These are phyloP conservation scores for Lymantria monacha DNA, from an alignment of 2,888 invertebrate species.

Conservation along the genomic window DNA sequence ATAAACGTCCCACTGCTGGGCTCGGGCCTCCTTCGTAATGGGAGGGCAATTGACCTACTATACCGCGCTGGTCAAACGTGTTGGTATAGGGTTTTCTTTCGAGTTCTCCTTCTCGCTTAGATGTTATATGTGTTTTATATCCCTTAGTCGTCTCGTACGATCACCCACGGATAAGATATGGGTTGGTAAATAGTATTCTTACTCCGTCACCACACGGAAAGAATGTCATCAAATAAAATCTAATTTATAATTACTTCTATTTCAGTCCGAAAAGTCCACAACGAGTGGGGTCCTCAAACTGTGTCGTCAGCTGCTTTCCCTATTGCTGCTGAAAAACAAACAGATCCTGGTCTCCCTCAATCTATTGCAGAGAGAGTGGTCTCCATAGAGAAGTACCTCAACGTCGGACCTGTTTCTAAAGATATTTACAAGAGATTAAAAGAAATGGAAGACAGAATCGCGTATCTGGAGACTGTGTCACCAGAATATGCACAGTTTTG, in stretches of 20 bases:
- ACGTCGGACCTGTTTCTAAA: slow-evolving; percentile 78
- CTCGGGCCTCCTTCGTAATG: too few relatives aligned
- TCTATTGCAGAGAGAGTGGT: slow-evolving; percentile 86
- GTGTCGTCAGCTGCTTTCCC: slow-evolving; percentile 32
- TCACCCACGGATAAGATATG: too few relatives aligned
- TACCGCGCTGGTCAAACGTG: too few relatives aligned
- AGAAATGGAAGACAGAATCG: slow-evolving; percentile 87
- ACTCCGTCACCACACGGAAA: too few relatives aligned
- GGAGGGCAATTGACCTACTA: too few relatives aligned
- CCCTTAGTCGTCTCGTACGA: too few relatives aligned
- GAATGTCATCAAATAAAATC: too few relatives aligned
- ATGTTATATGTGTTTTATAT: too few relatives aligned
- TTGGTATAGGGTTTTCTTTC: too few relatives aligned
- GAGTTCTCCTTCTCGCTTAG: too few relatives aligned
- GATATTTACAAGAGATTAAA: slow-evolving; percentile 87
- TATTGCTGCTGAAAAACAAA: slow-evolving; percentile 24
- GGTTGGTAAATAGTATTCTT: too few relatives aligned
- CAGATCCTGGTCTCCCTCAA: slow-evolving; percentile 62
- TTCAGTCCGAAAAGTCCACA: slow-evolving; percentile 86
- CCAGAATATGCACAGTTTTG: slow-evolving; percentile 90
- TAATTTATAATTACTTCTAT: not conserved
- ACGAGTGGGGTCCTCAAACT: slow-evolving; percentile 87
- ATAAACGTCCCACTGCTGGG: too few relatives aligned
- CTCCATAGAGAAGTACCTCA: slow-evolving; percentile 85
- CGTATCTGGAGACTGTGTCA: slow-evolving; percentile 88